These are phyloP conservation scores for Liodrosophila aerea DNA, from an alignment of 2,888 invertebrate genomes.

Conservation along the genomic window DNA sequence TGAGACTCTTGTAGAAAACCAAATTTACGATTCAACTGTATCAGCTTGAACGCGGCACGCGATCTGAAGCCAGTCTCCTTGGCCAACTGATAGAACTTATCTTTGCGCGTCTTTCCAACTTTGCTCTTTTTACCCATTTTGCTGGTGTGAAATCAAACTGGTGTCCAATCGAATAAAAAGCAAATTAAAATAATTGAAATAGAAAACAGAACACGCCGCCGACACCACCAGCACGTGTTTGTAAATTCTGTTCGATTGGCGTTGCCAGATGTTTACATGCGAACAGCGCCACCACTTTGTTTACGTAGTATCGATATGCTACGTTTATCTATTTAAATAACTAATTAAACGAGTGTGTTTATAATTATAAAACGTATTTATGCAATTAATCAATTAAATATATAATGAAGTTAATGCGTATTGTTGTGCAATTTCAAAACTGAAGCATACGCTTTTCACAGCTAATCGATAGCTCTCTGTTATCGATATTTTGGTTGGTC, in stretches of 20 bases:
- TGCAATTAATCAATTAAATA: too few species aligned
- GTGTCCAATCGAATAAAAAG: slow-evolving; percentile 9
- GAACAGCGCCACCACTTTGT: slow-evolving; percentile 15
- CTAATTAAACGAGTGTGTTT: background rate
- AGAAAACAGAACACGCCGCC: slow-evolving; percentile 45
- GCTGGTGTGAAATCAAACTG: slow-evolving; percentile 60
- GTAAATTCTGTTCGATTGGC: slow-evolving; percentile 11
- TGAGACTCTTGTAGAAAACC: slow-evolving; percentile 97
- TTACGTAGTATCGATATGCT: slow-evolving; percentile 2
- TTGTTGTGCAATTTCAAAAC: too few species aligned
- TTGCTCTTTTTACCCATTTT: slow-evolving; percentile 97
- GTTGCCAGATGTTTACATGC: slow-evolving; percentile 38
- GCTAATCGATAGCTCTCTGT: background rate
- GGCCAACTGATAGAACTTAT: slow-evolving; percentile 99
- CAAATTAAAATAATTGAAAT: background rate
- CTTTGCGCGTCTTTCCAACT: slow-evolving; percentile 98
- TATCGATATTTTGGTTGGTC: slow-evolving; percentile 6
- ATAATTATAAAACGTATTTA: too few species aligned
- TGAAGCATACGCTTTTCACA: too few species aligned
- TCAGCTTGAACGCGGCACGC: slow-evolving; percentile 99
- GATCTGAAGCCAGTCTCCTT: slow-evolving; percentile 99
- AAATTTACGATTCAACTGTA: slow-evolving; percentile 98
- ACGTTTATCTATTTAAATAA: too few species aligned
- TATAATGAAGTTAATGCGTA: too few species aligned
- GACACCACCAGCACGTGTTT: slow-evolving; percentile 52